Percentiles rank a stretch among this genome's conserved stretches.
Conservation (phyloP, 2,797 vertebrate species). For the Ptychobarbus kaznakovi region DNA sequence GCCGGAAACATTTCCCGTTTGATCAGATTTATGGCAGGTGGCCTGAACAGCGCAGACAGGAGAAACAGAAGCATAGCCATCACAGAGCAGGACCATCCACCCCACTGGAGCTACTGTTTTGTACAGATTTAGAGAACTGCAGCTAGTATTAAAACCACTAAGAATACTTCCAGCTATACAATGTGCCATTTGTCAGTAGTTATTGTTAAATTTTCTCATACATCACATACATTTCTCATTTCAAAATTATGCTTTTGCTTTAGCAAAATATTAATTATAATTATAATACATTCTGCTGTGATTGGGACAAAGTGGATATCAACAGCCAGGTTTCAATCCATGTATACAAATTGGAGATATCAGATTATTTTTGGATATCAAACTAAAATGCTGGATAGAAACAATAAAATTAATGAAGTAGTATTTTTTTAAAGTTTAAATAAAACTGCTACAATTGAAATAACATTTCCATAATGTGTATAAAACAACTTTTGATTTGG, state of each 20-base stretch:
- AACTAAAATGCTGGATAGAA: not conserved
- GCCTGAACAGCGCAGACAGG: slow-evolving; percentile 5
- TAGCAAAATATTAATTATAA: not conserved
- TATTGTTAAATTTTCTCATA: not conserved
- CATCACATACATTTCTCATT: no score
- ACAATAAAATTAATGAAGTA: not conserved
- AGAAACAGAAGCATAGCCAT: not conserved
- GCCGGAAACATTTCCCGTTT: slow-evolving; percentile 79
- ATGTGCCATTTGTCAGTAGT: not conserved
- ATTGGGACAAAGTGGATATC: not conserved
- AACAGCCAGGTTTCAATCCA: not conserved
- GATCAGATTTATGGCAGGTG: slow-evolving; percentile 86
- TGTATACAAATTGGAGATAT: not conserved
- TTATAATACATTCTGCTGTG: not conserved
- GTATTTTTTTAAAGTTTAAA: not conserved
- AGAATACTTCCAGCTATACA: not conserved
- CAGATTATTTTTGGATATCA: not conserved
- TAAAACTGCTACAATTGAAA: not conserved
- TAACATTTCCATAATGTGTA: not conserved
- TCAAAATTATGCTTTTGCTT: not conserved
- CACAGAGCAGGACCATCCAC: not conserved
- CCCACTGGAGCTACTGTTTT: not conserved
- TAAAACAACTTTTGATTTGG: not conserved
- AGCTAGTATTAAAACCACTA: not conserved
- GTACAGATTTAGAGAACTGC: not conserved